A percentile compares a stretch with the other conserved stretches of the same genome.
Evolutionary conservation across 2,888 invertebrate genomes (phyloP).

Genomic region (Disparrhopalites patrizii): DNA sequence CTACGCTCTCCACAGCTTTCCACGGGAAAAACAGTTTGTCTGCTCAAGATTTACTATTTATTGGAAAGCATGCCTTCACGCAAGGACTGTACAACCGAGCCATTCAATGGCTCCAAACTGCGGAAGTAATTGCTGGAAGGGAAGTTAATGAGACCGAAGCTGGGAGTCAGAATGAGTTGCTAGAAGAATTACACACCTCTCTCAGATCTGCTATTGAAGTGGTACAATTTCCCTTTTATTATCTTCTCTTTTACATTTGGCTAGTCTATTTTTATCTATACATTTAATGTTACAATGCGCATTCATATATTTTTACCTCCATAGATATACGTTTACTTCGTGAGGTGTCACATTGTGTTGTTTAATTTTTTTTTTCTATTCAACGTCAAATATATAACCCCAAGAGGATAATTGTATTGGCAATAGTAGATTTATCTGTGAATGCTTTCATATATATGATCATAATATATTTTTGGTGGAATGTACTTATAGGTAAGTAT

Average conservation of each 20-base stretch:
- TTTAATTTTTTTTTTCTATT: not conserved
- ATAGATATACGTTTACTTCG: not conserved
- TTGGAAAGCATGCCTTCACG: conserved; percentile 51
- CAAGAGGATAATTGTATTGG: too few species aligned
- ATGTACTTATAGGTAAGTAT: not conserved
- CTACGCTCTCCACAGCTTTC: too few species aligned
- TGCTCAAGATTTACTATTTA: conserved; percentile 51
- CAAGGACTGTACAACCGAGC: conserved; percentile 51
- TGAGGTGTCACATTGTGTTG: not conserved
- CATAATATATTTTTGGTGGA: too few species aligned
- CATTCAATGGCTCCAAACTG: conserved; percentile 51
- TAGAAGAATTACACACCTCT: conserved; percentile 50
- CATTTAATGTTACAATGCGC: not conserved
- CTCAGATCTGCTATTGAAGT: conserved; percentile 50
- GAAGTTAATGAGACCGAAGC: conserved; percentile 46
- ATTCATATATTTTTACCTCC: not conserved
- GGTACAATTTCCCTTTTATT: conserved; percentile 41
- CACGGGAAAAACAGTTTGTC: conserved; percentile 43
- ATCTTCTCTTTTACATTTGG: too few species aligned
- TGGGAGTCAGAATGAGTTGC: conserved; percentile 33
- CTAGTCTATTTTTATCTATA: not conserved
- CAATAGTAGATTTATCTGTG: too few species aligned
- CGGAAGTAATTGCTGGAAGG: conserved; percentile 47
- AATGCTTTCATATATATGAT: too few species aligned
- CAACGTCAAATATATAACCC: too few species aligned